These are phyloP conservation scores for Odontocolon sp. DNA, from an alignment of 2,888 invertebrate species.

Conservation along the genomic window DNA sequence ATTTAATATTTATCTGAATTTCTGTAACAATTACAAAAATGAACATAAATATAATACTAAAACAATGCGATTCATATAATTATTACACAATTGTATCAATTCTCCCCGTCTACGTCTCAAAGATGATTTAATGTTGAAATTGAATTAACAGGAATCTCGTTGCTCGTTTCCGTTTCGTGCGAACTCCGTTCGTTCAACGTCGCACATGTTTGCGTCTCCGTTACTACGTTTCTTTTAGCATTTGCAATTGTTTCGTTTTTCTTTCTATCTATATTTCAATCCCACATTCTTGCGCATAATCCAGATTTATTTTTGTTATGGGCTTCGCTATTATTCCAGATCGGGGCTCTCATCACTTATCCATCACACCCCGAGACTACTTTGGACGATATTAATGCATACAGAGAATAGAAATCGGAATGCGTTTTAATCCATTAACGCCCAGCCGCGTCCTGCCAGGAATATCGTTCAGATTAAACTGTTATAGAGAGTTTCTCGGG, in stretches of 20 bases:
- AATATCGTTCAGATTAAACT: too few relatives aligned
- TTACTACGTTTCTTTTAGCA: conserved; percentile 1
- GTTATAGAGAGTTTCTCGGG: too few relatives aligned
- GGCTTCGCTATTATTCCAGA: conserved; percentile 37
- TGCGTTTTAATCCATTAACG: conserved; percentile 65
- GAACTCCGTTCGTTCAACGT: too few relatives aligned
- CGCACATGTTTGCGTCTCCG: conserved; percentile 15
- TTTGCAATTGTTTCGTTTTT: conserved; percentile 12
- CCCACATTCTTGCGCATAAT: conserved; percentile 30
- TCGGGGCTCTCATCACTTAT: conserved; percentile 29
- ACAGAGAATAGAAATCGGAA: conserved; percentile 73
- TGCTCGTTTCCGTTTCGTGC: too few relatives aligned
- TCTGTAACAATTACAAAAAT: too few relatives aligned
- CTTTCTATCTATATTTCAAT: conserved; percentile 5
- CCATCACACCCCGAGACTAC: conserved; percentile 46
- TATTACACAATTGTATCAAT: too few relatives aligned
- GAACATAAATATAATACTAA: too few relatives aligned
- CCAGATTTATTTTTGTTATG: background rate
- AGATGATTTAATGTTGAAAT: too few relatives aligned
- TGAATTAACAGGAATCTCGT: too few relatives aligned
- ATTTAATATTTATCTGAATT: too few relatives aligned
- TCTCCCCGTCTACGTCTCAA: too few relatives aligned
- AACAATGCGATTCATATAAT: too few relatives aligned
- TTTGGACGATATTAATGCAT: conserved; percentile 60
- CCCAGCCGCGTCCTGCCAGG: background rate